phyloP scores from a whole-genome alignment of 2,113 vertebrate genomes.

The Pyrgilauda ruficollis region DNA sequence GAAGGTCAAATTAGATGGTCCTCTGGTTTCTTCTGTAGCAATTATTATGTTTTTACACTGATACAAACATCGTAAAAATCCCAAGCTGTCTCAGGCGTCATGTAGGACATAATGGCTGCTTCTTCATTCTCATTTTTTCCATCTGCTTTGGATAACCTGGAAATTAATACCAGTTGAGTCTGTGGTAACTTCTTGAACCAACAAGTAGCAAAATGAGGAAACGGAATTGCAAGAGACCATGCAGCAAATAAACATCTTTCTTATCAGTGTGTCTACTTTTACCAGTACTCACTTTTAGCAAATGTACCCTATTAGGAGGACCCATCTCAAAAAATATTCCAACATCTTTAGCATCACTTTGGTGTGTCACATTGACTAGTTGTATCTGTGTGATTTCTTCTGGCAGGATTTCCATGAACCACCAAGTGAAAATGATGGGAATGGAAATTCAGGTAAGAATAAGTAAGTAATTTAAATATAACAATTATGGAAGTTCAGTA shows the following conservation, averaged over 20 bases:
- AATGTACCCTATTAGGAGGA: neutral
- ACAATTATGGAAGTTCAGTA: neutral
- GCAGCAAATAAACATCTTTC: neutral
- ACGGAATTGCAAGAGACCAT: neutral
- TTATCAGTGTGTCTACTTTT: neutral
- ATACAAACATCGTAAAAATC: neutral
- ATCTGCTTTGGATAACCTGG: conserved; percentile 47
- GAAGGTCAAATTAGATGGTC: neutral
- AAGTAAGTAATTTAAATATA: neutral
- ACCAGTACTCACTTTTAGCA: neutral
- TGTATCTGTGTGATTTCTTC: neutral
- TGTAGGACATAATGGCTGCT: neutral
- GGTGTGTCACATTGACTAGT: neutral
- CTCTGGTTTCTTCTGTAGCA: neutral
- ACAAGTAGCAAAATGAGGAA: neutral
- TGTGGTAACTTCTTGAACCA: neutral
- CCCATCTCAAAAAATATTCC: neutral
- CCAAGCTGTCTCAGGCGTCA: neutral
- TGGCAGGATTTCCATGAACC: neutral
- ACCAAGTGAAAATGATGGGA: neutral
- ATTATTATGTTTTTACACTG: neutral
- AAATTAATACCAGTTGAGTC: conserved; percentile 33
- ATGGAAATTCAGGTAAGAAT: neutral
- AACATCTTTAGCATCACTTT: neutral
- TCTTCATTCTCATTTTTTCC: conserved; percentile 19